Percentiles rank a stretch among this genome's conserved stretches.
These are phyloP conservation scores for Cygnus buccinator DNA, from an alignment of 2,113 vertebrate genomes.

Conservation along the genomic window DNA sequence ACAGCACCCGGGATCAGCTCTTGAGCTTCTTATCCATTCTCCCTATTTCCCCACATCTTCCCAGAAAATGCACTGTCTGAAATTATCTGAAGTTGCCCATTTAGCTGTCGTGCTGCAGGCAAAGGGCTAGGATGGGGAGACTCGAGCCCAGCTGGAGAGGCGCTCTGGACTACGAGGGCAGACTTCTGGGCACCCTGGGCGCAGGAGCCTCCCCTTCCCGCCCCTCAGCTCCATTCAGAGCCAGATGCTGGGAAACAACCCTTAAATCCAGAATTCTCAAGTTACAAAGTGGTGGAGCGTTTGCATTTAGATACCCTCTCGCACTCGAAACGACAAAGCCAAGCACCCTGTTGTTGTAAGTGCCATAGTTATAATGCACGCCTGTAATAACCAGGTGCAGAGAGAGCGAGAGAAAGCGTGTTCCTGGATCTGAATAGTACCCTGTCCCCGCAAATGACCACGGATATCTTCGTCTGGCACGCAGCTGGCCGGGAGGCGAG, in stretches of 20 bases:
- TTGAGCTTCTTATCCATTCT: not conserved
- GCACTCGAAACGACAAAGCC: rapidly evolving
- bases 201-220: not conserved
- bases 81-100: rapidly evolving
- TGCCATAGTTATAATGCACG: rapidly evolving
- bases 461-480: not conserved
- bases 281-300: rapidly evolving
- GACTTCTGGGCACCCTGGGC: not conserved
- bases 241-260: not conserved
- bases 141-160: too few relatives aligned
- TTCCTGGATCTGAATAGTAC: rapidly evolving
- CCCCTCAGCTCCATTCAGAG: not conserved
- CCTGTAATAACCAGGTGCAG: not conserved
- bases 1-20: not conserved
- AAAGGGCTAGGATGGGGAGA: not conserved
- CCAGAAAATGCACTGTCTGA: not conserved
- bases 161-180: rapidly evolving
- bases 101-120: not conserved
- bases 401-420: not conserved
- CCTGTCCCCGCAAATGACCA: not conserved
- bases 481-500: not conserved
- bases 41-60: rapidly evolving
- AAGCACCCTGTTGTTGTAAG: rapidly evolving
- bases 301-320: not conserved
- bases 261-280: not conserved